A percentile compares a stretch with the other conserved stretches of the same genome.
phyloP scores from a whole-genome alignment of 2,888 invertebrate genomes.

The Bhutanitis thaidina region DNA sequence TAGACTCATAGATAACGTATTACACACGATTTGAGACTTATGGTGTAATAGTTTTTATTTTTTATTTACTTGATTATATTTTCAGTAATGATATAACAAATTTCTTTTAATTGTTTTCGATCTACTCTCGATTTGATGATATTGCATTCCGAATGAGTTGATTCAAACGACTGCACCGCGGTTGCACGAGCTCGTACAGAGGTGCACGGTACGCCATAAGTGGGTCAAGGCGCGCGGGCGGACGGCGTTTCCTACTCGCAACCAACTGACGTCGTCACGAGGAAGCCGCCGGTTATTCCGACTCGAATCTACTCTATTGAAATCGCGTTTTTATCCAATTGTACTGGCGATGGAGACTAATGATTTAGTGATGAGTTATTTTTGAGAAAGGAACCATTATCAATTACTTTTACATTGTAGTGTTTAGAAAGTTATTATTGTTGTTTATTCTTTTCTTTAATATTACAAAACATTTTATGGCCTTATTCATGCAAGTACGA shows the following conservation, averaged over 20 bases:
- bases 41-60: no score
- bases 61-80: no score
- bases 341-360: constrained; percentile 7
- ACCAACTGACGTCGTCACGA: constrained; percentile 35
- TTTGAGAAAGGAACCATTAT: no score
- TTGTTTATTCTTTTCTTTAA: constrained; percentile 9
- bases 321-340: constrained; percentile 24
- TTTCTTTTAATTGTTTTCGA: no score
- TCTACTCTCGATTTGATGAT: constrained; percentile 5
- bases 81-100: no score
- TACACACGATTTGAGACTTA: no score
- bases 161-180: constrained; percentile 36
- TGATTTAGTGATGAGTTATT: no score
- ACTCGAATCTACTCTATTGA: constrained; percentile 45
- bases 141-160: constrained; percentile 12
- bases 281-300: constrained; percentile 64
- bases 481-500: constrained; percentile 7
- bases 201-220: constrained; percentile 35
- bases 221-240: constrained; percentile 71
- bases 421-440: constrained; percentile 3
- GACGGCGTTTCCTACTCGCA: constrained; percentile 62
- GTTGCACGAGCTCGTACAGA: constrained; percentile 45
- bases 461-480: constrained; percentile 11
- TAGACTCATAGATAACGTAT: no score
- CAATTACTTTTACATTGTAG: no score